Base-by-base conservation (phyloP, 1,140 invertebrate genomes). In the Leptopilina boulardi region DNA sequence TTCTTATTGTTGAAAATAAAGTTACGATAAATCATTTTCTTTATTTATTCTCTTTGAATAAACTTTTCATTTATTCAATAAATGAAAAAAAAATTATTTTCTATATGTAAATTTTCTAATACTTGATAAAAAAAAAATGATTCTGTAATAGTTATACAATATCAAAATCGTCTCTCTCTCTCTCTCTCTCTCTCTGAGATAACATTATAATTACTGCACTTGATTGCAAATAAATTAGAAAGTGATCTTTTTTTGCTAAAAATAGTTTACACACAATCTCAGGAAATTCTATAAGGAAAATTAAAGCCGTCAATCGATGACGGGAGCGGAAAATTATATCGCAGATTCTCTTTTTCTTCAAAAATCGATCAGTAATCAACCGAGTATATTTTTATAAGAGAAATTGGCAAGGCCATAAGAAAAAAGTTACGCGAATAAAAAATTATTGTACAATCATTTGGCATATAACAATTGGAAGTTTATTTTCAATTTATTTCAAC, bases 351-450 rank as follows among this genome's bases (percentile, higher is more conserved):
- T 66, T 66, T 66, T 66, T 66, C 59, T 13, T 34, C 13, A 15
- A 15, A 30, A 66, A 66, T 66, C 59, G 23, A 66, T 51, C 56
- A 26, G 30, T 30, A 30, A 77, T 71, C 75, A 79, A 80, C 77
- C 77, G 71, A 78, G 77, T 78, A 78, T 70, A 74, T 75, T 13
- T 23, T 54, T 71, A 74, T 38, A 10, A 77, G 78, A 82, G 81
- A 82, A 82, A 82, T 82, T 80, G 47, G 51, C 75, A 66, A 78
- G 72, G n/a, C n/a, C n/a, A n/a, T n/a, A 76, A 70, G 77, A 80
- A 77, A 79, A 80, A 80, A 78, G 78, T 78, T 73, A 70, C 74
- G 34, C 34, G 47, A 34, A 38, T 74, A 74, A 73, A 82, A 70
- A 79, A 44, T 5, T 10, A 72, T 72, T 76, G 30, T 54, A 54